These are phyloP conservation scores for Ethmia dodecea DNA, from an alignment of 2,888 invertebrate species.

Conservation along the genomic window DNA sequence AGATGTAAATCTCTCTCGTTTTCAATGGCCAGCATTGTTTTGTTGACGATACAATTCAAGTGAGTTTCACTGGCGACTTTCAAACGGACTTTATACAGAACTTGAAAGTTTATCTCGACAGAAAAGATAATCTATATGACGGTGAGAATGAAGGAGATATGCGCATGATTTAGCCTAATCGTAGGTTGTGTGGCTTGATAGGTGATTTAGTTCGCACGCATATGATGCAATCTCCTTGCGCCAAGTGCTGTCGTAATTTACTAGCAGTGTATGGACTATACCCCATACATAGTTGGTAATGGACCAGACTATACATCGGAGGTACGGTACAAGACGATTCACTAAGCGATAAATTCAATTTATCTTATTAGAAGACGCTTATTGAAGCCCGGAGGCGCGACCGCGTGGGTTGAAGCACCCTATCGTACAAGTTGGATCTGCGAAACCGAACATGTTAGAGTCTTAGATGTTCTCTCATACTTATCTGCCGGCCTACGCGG, in stretches of 20 bases:
- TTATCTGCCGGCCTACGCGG: constrained; percentile 34
- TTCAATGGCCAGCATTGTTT: constrained; percentile 52
- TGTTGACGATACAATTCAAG: constrained; percentile 48
- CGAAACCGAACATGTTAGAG: constrained; percentile 8
- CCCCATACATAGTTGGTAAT: no score
- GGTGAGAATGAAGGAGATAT: background rate
- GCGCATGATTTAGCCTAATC: no score
- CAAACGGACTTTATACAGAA: constrained; percentile 32
- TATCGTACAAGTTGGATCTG: constrained; percentile 20
- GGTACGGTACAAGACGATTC: constrained; percentile 41
- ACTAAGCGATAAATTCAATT: constrained; percentile 53
- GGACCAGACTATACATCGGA: constrained; percentile 34
- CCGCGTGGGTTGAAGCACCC: constrained; percentile 35
- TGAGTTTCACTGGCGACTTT: constrained; percentile 42
- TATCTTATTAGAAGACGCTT: constrained; percentile 48
- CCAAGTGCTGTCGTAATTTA: constrained; percentile 8
- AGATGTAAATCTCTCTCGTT: constrained; percentile 56
- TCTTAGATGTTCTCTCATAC: constrained; percentile 17
- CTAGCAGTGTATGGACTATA: constrained; percentile 33
- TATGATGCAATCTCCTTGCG: background rate
- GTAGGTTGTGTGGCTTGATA: background rate
- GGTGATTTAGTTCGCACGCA: background rate
- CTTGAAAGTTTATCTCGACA: constrained; percentile 25
- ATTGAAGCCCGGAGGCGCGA: constrained; percentile 31
- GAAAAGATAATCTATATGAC: constrained; percentile 1